Evolutionary conservation across 2,888 invertebrate species (phyloP).

Genomic region (Spodoptera exigua): DNA sequence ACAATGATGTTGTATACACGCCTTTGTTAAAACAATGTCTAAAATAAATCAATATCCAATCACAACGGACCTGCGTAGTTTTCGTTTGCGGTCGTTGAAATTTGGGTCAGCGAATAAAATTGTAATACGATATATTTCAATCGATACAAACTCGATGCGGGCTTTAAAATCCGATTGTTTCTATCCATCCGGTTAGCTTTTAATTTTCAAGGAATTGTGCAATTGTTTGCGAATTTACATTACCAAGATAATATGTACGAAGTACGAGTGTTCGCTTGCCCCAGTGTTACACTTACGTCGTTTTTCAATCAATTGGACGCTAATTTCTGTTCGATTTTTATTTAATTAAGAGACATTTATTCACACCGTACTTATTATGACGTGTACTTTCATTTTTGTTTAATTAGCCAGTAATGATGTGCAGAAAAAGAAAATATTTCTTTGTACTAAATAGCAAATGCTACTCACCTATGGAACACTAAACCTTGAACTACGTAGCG

Average conservation of each 20-base stretch:
- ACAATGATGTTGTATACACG: slow-evolving; percentile 45
- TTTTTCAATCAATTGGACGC: slow-evolving; percentile 45
- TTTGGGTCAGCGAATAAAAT: slow-evolving; percentile 77
- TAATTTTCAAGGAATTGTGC: slow-evolving; percentile 43
- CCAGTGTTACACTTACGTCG: slow-evolving; percentile 38
- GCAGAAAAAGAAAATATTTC: slow-evolving; percentile 1
- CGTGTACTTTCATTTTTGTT: slow-evolving; percentile 36
- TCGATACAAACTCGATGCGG: slow-evolving; percentile 52
- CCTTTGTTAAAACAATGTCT: slow-evolving; percentile 61
- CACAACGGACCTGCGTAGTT: slow-evolving; percentile 76
- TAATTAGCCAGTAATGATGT: neutral
- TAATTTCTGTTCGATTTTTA: slow-evolving; percentile 54
- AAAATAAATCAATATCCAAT: slow-evolving; percentile 82
- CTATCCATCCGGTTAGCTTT: slow-evolving; percentile 36
- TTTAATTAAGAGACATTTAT: slow-evolving; percentile 53
- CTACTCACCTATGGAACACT: slow-evolving; percentile 2
- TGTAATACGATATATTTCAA: slow-evolving; percentile 62
- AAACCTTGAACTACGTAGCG: slow-evolving; percentile 34
- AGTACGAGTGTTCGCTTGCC: slow-evolving; percentile 29
- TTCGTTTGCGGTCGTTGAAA: slow-evolving; percentile 67
- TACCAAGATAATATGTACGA: slow-evolving; percentile 39
- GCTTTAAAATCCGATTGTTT: slow-evolving; percentile 55
- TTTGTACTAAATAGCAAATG: slow-evolving; percentile 14
- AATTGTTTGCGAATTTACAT: slow-evolving; percentile 46
- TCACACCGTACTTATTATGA: too few relatives aligned